Conservation (phyloP, 2,888 invertebrate species). For the Latrodectus hesperus region DNA sequence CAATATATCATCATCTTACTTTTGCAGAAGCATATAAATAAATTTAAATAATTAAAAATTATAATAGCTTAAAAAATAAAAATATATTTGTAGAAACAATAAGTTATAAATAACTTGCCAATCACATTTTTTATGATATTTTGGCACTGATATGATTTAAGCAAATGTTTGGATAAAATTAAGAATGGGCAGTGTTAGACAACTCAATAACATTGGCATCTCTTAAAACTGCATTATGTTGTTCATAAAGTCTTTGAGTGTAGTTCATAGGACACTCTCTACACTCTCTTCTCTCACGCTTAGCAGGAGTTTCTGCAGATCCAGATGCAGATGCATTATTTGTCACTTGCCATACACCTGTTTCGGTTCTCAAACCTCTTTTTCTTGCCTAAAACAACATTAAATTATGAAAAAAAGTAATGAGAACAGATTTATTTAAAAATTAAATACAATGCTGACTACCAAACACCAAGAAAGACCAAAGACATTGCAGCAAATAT, state of each 20-base stretch:
- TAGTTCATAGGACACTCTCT: background rate
- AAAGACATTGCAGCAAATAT: too few relatives aligned
- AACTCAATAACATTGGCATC: conserved; percentile 62
- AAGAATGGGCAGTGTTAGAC: conserved; percentile 32
- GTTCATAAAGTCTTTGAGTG: conserved; percentile 10
- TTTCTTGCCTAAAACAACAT: conserved; percentile 34
- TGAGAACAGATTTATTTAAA: background rate
- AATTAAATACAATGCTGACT: too few relatives aligned
- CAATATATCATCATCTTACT: too few relatives aligned
- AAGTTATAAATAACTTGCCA: too few relatives aligned
- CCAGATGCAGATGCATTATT: background rate
- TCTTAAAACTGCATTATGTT: conserved; percentile 24
- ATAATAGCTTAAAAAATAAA: too few relatives aligned
- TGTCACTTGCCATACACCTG: conserved; percentile 49
- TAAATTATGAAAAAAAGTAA: background rate
- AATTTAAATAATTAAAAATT: too few relatives aligned
- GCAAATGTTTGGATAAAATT: background rate
- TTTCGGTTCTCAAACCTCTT: conserved; percentile 51
- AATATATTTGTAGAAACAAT: too few relatives aligned
- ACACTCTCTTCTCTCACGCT: background rate
- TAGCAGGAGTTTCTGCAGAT: background rate
- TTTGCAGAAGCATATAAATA: too few relatives aligned
- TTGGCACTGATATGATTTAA: background rate
- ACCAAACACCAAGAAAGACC: too few relatives aligned
- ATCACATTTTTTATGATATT: background rate